phyloP scores from a whole-genome alignment of 2,888 invertebrate species.

The Heptascelio sp. region DNA sequence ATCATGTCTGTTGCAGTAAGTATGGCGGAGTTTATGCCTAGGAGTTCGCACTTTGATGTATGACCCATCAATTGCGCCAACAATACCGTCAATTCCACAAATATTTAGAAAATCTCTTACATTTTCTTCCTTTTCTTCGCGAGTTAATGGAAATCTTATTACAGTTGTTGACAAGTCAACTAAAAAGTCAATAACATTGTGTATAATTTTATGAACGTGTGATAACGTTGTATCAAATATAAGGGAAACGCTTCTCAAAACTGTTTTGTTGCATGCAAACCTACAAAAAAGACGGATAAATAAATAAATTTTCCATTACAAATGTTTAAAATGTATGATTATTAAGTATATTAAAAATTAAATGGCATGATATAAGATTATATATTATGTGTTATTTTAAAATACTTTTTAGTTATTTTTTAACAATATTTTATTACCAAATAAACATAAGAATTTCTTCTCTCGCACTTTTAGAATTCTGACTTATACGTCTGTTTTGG shows the following conservation, averaged over 20 bases:
- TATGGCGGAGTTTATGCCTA: slow-evolving; percentile 14
- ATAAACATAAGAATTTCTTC: too few species aligned
- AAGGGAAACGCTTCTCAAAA: neutral
- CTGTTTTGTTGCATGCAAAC: slow-evolving; percentile 15
- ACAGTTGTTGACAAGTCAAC: neutral
- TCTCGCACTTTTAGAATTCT: too few species aligned
- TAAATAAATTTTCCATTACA: neutral
- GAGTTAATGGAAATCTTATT: slow-evolving; percentile 9
- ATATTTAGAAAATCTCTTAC: neutral
- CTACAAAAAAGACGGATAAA: neutral
- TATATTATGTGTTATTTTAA: neutral
- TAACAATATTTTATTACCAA: too few species aligned
- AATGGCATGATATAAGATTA: too few species aligned
- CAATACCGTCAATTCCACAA: slow-evolving; percentile 22
- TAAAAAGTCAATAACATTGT: neutral
- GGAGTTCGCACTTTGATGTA: slow-evolving; percentile 15
- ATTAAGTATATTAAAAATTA: neutral
- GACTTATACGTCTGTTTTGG: too few species aligned
- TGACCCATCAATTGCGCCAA: slow-evolving; percentile 19
- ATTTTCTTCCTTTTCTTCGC: slow-evolving; percentile 12
- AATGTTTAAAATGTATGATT: neutral
- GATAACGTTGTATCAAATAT: slow-evolving; percentile 5
- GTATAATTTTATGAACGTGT: neutral
- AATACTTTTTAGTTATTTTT: too few species aligned
- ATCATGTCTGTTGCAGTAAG: slow-evolving; percentile 23